Conservation (phyloP, 2,797 vertebrate species). For the Allochrocebus solatus region DNA sequence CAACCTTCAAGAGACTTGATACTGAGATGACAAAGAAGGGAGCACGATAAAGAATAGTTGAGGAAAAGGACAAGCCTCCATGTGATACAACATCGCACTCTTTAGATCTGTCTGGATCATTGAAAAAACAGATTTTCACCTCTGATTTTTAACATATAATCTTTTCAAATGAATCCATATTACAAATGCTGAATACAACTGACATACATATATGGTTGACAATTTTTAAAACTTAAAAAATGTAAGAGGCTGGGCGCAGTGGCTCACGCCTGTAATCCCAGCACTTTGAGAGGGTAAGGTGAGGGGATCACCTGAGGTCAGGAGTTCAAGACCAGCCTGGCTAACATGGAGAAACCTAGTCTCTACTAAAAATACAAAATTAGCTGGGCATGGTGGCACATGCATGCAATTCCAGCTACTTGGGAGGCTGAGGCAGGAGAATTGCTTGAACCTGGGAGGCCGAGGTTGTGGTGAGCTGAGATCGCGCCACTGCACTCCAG, state of each 20-base stretch:
- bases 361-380: too few relatives aligned
- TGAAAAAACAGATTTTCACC: not conserved
- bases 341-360: too few relatives aligned
- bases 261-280: not conserved
- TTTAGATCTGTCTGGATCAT: not conserved
- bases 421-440: too few relatives aligned
- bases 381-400: accelerated
- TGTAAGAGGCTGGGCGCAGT: not conserved
- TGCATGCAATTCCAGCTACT: too few relatives aligned
- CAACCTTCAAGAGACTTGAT: not conserved
- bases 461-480: accelerated
- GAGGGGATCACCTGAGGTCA: too few relatives aligned
- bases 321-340: too few relatives aligned
- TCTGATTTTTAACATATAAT: not conserved
- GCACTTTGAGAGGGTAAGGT: too few relatives aligned
- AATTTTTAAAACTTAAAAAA: not conserved
- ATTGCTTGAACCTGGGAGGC: too few relatives aligned
- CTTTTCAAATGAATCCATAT: not conserved
- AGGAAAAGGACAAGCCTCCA: not conserved
- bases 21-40: not conserved
- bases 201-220: not conserved
- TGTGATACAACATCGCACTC: not conserved
- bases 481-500: accelerated
- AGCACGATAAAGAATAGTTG: not conserved
- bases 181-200: not conserved